Percentiles rank a stretch among this genome's conserved stretches.
Conservation (phyloP, 2,113 vertebrate species). For the Rhombomys opimus region DNA sequence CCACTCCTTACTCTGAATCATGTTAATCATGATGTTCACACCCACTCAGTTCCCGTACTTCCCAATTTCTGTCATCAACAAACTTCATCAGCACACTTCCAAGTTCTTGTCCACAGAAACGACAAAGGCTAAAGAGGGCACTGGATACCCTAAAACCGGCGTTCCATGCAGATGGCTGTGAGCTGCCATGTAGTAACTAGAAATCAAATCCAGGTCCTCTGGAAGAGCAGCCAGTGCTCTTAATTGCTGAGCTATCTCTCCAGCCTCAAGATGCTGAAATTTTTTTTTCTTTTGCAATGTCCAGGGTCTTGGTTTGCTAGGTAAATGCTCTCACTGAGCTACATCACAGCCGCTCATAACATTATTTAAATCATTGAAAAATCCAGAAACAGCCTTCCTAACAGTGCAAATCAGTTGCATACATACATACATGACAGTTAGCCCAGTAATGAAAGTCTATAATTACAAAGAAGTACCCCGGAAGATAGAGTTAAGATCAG, state of each 20-base stretch:
- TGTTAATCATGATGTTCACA: not conserved
- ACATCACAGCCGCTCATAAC: not conserved
- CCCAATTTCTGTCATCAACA: not conserved
- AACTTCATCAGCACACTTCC: not conserved
- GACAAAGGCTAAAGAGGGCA: not conserved
- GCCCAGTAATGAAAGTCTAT: not conserved
- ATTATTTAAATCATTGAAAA: not conserved
- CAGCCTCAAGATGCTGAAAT: not conserved
- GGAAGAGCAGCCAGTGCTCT: not conserved
- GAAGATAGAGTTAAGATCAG: not conserved
- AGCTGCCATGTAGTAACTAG: not conserved
- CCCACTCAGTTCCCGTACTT: not conserved
- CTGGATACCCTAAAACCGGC: not conserved
- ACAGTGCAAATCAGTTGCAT: not conserved
- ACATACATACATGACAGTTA: not conserved
- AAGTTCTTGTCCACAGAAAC: not conserved
- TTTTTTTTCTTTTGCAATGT: not conserved
- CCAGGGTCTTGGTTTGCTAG: not conserved
- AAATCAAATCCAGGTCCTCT: not conserved
- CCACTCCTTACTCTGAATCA: not conserved
- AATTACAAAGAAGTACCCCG: not conserved
- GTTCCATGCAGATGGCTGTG: not conserved
- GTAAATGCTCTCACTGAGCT: not conserved
- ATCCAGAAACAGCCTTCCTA: not conserved
- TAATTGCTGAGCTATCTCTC: not conserved